Conservation (phyloP, 2,888 invertebrate genomes). For the Macropis europaea region DNA sequence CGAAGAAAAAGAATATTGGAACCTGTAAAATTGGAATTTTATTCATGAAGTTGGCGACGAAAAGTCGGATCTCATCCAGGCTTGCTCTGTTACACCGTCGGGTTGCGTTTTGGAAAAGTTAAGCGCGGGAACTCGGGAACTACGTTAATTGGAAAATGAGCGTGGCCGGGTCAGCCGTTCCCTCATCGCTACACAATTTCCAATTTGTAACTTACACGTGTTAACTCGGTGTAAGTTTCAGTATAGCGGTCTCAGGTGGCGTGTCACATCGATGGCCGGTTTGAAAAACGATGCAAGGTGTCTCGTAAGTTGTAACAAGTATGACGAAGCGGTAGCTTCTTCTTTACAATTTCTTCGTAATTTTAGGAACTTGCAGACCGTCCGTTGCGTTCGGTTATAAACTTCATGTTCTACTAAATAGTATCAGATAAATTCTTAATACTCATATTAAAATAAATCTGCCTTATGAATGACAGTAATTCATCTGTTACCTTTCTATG, state of each 20-base stretch:
- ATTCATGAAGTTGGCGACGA: not conserved
- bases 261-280: not conserved
- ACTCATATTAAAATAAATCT: no score
- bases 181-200: not conserved
- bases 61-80: not conserved
- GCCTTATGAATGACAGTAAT: no score
- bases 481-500: no score
- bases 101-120: conserved; percentile 4
- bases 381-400: not conserved
- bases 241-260: not conserved
- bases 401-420: no score
- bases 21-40: conserved; percentile 6
- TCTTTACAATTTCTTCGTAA: no score
- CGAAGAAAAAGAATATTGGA: no score
- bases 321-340: not conserved
- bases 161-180: not conserved
- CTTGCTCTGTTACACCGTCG: not conserved
- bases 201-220: not conserved
- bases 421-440: no score
- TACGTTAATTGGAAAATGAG: conserved; percentile 19
- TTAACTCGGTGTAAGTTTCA: not conserved
- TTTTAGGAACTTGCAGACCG: not conserved
- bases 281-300: not conserved
- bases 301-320: not conserved
- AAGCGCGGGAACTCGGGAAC: not conserved